A percentile compares a stretch with the other conserved stretches of the same genome.
These are phyloP conservation scores for Eira barbara DNA, from an alignment of 2,113 vertebrate species.

Conservation along the genomic window DNA sequence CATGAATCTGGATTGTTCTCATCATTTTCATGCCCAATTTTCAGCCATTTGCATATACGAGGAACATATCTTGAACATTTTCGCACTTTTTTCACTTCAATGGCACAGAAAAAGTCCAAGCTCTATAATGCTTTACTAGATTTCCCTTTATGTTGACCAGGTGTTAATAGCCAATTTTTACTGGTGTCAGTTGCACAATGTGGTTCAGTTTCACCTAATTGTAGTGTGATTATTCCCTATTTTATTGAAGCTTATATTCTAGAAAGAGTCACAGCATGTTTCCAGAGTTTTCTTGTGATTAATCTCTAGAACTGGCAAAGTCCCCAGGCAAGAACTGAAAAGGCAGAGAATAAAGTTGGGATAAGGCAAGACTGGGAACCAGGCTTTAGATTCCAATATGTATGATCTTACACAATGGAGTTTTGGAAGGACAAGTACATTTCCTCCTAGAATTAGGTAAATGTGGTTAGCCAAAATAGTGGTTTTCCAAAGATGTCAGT, in stretches of 20 bases:
- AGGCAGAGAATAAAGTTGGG: not conserved
- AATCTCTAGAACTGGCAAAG: not conserved
- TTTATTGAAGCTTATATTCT: not conserved
- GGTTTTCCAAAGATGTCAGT: not conserved
- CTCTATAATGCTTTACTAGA: not conserved
- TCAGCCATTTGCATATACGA: not conserved
- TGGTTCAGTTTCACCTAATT: not conserved
- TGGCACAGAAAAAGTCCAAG: not conserved
- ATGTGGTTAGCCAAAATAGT: not conserved
- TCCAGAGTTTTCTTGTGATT: not conserved
- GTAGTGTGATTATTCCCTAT: not conserved
- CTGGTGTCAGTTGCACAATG: rapidly evolving
- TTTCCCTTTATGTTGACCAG: not conserved
- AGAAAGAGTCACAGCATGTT: not conserved
- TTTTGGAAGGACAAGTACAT: not conserved
- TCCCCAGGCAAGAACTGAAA: not conserved
- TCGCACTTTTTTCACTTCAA: not conserved
- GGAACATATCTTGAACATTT: not conserved
- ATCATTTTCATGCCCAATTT: not conserved
- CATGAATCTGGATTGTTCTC: not conserved
- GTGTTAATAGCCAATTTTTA: not conserved
- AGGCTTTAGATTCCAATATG: not conserved
- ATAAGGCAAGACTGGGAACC: not conserved
- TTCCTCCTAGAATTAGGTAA: not conserved
- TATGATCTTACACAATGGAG: not conserved